Evolutionary conservation across 1,140 invertebrate species (phyloP).

Genomic region (Cydia pomonella): DNA sequence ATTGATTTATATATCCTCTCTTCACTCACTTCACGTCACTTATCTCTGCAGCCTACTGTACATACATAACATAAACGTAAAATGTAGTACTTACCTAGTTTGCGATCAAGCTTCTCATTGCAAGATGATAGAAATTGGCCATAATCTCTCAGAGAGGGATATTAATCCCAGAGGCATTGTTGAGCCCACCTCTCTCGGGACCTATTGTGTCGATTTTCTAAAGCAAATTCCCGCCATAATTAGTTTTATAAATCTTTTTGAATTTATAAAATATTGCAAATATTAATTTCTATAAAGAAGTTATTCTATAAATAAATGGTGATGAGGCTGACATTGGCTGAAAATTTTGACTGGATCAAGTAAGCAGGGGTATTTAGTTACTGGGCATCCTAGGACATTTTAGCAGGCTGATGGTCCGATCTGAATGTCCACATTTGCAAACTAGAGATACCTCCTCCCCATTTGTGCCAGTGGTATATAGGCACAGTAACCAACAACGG

Average conservation of each 20-base stretch:
- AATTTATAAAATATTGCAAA: constrained; percentile 3
- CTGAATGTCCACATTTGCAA: too few relatives aligned
- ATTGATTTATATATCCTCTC: too few relatives aligned
- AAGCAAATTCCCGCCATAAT: constrained; percentile 35
- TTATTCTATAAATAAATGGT: background rate
- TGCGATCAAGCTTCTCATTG: constrained; percentile 13
- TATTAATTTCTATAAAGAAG: background rate
- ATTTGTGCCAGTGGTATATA: too few relatives aligned
- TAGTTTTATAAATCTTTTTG: constrained; percentile 36
- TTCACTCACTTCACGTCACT: too few relatives aligned
- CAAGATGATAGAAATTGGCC: constrained; percentile 22
- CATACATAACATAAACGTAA: too few relatives aligned
- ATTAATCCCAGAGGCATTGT: constrained; percentile 25
- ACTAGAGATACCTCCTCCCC: too few relatives aligned
- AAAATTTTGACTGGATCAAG: background rate
- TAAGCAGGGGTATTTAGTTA: too few relatives aligned
- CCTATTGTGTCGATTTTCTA: constrained; percentile 9
- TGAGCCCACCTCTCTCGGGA: background rate
- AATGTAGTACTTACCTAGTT: too few relatives aligned
- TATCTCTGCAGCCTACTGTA: too few relatives aligned
- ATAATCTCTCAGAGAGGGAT: constrained; percentile 18
- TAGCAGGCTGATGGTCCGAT: too few relatives aligned
- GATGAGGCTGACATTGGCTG: background rate
- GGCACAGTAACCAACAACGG: too few relatives aligned
- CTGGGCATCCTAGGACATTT: too few relatives aligned